A percentile compares a stretch with the other conserved stretches of the same genome.
Evolutionary conservation across 2,888 invertebrate species (phyloP).

Genomic region (Aphidoletes aphidimyza): DNA sequence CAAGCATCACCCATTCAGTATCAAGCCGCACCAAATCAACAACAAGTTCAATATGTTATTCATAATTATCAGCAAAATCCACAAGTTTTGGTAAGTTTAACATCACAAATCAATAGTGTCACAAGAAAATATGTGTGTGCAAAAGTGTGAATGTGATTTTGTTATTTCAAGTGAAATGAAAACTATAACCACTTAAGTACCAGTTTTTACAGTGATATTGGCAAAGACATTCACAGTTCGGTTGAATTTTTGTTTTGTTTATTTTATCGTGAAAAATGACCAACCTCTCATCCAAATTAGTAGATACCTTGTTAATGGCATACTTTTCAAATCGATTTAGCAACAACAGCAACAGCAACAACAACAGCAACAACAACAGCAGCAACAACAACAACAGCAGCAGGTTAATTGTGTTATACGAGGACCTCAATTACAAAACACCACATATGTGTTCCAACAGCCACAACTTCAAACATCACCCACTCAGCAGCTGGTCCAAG

Average conservation of each 20-base stretch:
- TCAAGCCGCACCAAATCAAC: slow-evolving; percentile 56
- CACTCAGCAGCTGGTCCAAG: slow-evolving; percentile 52
- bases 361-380: slow-evolving; percentile 54
- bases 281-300: no score
- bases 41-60: slow-evolving; percentile 58
- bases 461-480: slow-evolving; percentile 54
- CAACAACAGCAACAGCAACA: no score
- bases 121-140: no score
- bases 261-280: no score
- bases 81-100: slow-evolving; percentile 13
- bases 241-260: no score
- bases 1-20: slow-evolving; percentile 50
- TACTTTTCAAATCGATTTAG: no score
- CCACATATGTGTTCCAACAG: slow-evolving; percentile 53
- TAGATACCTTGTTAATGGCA: no score
- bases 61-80: slow-evolving; percentile 55
- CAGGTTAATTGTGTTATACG: slow-evolving; percentile 47
- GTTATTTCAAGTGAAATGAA: no score
- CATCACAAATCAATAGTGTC: not conserved
- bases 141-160: no score
- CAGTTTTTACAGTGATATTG: no score
- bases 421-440: slow-evolving; percentile 4
- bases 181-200: no score
- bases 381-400: slow-evolving; percentile 55
- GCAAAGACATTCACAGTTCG: no score